Percentiles rank a stretch among this genome's conserved stretches.
Evolutionary conservation across 1,140 invertebrate genomes (phyloP).

Genomic region (Macrotrachela quadricornifera): DNA sequence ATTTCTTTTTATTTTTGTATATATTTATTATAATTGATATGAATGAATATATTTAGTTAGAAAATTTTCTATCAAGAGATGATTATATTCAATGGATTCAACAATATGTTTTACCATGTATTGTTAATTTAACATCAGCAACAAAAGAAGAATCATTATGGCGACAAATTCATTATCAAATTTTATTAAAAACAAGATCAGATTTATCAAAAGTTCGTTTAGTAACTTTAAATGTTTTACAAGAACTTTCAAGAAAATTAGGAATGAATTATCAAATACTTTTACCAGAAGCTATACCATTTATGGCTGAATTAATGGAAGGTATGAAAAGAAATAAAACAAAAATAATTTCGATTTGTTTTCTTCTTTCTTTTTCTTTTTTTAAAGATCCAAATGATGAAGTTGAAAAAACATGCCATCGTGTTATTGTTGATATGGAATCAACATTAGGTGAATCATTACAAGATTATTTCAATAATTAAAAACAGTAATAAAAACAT

Average conservation of each 20-base stretch:
- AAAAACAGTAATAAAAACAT: too few relatives aligned
- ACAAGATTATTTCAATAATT: conserved; percentile 19
- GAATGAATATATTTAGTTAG: conserved; percentile 41
- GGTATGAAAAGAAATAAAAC: too few relatives aligned
- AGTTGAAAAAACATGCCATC: conserved; percentile 24
- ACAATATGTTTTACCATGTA: conserved; percentile 47
- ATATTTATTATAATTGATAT: not conserved
- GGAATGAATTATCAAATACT: conserved; percentile 29
- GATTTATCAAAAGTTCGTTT: conserved; percentile 36
- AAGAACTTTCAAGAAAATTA: conserved; percentile 24
- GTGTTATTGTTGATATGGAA: conserved; percentile 25
- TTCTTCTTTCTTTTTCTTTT: not conserved
- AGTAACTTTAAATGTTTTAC: conserved; percentile 22
- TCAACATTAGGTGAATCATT: conserved; percentile 25
- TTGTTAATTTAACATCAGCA: conserved; percentile 49
- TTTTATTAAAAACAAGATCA: conserved; percentile 61
- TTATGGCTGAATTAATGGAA: conserved; percentile 35
- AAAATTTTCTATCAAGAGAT: conserved; percentile 48
- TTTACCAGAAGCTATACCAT: conserved; percentile 33
- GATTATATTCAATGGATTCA: conserved; percentile 38
- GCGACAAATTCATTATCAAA: conserved; percentile 67
- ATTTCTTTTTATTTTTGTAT: not conserved
- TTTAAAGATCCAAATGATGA: conserved; percentile 25
- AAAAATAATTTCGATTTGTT: not conserved
- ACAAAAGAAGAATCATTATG: conserved; percentile 59